Evolutionary conservation across 2,113 vertebrate species (phyloP), one percentile per base, ranked within the genome.

Genomic region (Oenanthe melanoleuca): DNA sequence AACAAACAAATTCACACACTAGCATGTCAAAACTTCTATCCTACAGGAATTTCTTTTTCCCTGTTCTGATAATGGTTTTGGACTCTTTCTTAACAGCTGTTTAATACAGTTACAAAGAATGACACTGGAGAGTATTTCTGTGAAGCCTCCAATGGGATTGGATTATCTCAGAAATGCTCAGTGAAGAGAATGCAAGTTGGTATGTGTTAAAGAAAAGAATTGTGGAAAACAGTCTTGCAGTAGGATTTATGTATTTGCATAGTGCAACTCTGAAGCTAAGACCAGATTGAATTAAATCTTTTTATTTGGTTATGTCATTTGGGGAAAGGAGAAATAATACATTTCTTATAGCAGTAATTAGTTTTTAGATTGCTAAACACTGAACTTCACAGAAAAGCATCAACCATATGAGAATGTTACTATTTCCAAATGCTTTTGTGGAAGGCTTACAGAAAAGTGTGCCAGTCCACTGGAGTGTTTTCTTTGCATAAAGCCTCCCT

Each of bases 81-180:
- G 56, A 77, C 61, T 73, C 45, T 95, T 80, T 74, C 56, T 84
- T 87, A 95, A 96, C 84, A 99, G 99, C 98, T 98, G 59, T 99
- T 99, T 95, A 98, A 98, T 78, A 98, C 98, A 6, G 97, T 99
- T 92, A 98, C 98, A 91, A 99, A 98, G 95, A 87, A 94, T 22
- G 99, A 99, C 80, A 97, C 97, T 12, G 99, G 99, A 78, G 98
- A 98, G 86, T 99, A 99, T 94, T 98, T 98, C 97, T 99, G 99
- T 67, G 98, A 99, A 97, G 98, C 99, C 73, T 98, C 93, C 60
- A 99, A 99, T 92, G 98, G 97, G 8, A 96, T 99, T 63, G 99
- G 99, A 91, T 97, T 96, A 28, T 86, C 98, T 73, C 98, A 98
- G 96, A 99, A 97, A 91, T 99, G 99, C 81, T 96, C 97, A 67